phyloP scores from a whole-genome alignment of 2,888 invertebrate species.

The Idaea aversata region DNA sequence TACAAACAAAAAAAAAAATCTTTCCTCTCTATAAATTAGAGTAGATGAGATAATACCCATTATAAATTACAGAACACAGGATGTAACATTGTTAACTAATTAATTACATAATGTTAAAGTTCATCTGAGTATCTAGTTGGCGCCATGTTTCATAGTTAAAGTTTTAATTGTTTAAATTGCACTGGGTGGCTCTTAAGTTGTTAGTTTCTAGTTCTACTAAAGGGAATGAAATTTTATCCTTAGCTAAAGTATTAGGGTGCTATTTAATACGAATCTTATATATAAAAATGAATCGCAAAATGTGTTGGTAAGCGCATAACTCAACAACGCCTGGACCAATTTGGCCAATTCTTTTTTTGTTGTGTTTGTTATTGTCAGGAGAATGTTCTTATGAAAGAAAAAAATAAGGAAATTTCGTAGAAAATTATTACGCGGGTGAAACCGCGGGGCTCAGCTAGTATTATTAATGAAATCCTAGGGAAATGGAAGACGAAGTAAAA shows the following conservation, averaged over 20 bases:
- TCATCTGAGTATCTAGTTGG: neutral
- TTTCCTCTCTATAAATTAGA: neutral
- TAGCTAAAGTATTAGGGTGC: neutral
- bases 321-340: too few relatives aligned
- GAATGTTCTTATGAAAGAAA: too few relatives aligned
- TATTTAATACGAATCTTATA: neutral
- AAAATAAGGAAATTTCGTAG: too few relatives aligned
- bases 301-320: too few relatives aligned
- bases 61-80: neutral
- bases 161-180: slow-evolving; percentile 1
- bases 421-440: too few relatives aligned
- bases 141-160: neutral
- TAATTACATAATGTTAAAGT: neutral
- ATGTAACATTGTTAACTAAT: neutral
- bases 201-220: neutral
- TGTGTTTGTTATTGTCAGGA: too few relatives aligned
- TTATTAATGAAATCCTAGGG: too few relatives aligned
- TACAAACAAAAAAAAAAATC: neutral
- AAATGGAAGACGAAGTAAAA: too few relatives aligned
- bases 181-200: neutral
- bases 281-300: too few relatives aligned
- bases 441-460: too few relatives aligned
- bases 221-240: neutral
- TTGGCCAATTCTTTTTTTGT: too few relatives aligned
- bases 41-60: neutral